These are phyloP conservation scores for Lampris incognitus DNA, from an alignment of 2,113 vertebrate genomes.

Conservation along the genomic window DNA sequence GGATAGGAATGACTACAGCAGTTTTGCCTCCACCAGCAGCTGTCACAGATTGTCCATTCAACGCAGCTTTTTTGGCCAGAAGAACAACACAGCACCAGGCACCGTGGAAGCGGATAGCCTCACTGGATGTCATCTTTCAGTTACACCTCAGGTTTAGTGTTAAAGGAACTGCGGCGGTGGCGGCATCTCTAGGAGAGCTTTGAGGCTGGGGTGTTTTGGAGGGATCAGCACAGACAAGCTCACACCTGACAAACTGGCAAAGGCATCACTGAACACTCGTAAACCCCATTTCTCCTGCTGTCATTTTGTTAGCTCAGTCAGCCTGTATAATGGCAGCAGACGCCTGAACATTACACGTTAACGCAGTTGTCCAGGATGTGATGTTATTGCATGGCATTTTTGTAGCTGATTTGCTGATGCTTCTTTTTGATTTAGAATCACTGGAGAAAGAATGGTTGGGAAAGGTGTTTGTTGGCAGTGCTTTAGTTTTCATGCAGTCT, in stretches of 20 bases:
- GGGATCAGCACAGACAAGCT: constrained; percentile 26
- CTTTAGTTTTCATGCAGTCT: constrained; percentile 23
- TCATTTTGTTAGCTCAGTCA: neutral
- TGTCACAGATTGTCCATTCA: constrained; percentile 54
- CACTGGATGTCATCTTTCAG: constrained; percentile 35
- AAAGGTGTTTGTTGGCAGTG: constrained; percentile 50
- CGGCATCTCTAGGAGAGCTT: constrained; percentile 5
- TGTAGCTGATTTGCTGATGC: constrained; percentile 3
- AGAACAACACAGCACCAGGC: neutral
- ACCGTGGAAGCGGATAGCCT: constrained; percentile 31
- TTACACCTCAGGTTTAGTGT: constrained; percentile 34
- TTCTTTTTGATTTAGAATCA: constrained; percentile 9
- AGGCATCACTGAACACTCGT: neutral
- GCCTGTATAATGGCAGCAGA: neutral
- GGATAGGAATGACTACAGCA: constrained; percentile 64
- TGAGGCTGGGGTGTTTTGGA: constrained; percentile 22
- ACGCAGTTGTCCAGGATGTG: constrained; percentile 13
- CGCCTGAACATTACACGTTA: constrained; percentile 23
- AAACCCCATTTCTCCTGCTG: constrained; percentile 1
- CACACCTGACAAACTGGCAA: constrained; percentile 19
- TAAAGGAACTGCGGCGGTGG: constrained; percentile 12
- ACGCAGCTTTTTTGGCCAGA: constrained; percentile 35
- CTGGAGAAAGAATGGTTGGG: constrained; percentile 27
- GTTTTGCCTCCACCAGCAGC: constrained; percentile 35
- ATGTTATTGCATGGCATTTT: neutral